Evolutionary conservation across 2,797 vertebrate genomes (phyloP), one percentile per base, ranked within the genome.

Genomic region (Clarias fuscus): DNA sequence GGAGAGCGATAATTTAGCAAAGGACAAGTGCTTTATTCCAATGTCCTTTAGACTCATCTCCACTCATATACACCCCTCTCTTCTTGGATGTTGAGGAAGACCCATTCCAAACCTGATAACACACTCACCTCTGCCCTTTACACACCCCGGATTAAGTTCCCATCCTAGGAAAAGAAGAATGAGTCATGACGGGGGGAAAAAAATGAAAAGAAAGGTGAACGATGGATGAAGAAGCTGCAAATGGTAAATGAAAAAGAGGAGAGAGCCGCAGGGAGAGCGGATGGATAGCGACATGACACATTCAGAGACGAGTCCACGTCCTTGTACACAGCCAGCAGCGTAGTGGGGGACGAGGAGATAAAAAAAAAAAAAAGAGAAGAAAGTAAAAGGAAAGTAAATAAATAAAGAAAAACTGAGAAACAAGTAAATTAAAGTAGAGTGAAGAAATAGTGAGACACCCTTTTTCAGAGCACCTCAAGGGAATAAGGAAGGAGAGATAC

Each of bases 361-460:
- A 70, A 62, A 1, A 48, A 48, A 53, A 53, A 53, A 53, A 37
- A 37, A 4, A 37, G 4, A 30, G 8, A 48, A 22, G 83, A n/a
- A 77, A 81, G 70, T 64, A 61, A 67, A 76, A 64, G 30, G 4
- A 85, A 27, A 72, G 48, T 53, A 24, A 86, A 90, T 70, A 81
- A 86, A 87, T 84, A 84, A 85, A 8, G 81, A 48, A 77, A 15
- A 88, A 91, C 90, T 84, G 86, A 84, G 88, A 90, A 90, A 91
- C 88, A 91, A 83, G 92, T 87, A 90, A 91, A 91, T 84, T 83
- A 86, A 67, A 68, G 37, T 18, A 24, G 80, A 68, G 81, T 68
- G n/a, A 78, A 67, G 62, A 83, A 62, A 77, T 83, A 58, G 68
- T 75, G 70, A 81, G 77, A 81, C 67, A 61, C 82, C 83, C 87